Conservation (phyloP, 92 coral and sea anemone species). For the Pocillopora meandrina region DNA sequence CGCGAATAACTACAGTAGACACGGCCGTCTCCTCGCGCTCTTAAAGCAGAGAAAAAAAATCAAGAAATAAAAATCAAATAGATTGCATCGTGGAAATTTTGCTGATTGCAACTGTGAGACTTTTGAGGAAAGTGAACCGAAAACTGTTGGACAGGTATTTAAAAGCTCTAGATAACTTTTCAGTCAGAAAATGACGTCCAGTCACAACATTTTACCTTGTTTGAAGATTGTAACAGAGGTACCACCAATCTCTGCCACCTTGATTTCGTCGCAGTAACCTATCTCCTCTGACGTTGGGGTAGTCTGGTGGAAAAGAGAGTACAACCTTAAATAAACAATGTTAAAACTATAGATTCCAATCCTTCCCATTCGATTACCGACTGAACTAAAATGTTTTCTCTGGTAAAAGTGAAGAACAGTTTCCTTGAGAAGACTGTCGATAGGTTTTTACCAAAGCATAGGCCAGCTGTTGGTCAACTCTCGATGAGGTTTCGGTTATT, state of each 20-base stretch:
- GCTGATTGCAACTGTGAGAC: no score
- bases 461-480: no score
- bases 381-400: neutral
- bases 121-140: no score
- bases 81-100: neutral
- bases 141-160: neutral
- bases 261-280: slow-evolving; percentile 85
- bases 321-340: neutral
- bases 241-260: slow-evolving; percentile 89
- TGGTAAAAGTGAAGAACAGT: no score
- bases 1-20: slow-evolving; percentile 89
- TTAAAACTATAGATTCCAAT: neutral
- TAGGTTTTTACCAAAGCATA: no score
- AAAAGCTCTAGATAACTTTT: neutral
- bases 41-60: slow-evolving; percentile 21
- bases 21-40: slow-evolving; percentile 97
- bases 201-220: slow-evolving; percentile 69
- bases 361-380: neutral
- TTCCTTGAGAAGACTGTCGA: no score
- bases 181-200: neutral
- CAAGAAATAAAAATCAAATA: neutral
- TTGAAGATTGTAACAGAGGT: slow-evolving; percentile 94
- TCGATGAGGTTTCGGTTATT: no score
- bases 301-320: slow-evolving; percentile 48
- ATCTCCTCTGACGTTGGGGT: slow-evolving; percentile 93